Evolutionary conservation across 1,140 invertebrate genomes (phyloP).

Genomic region (Caenorhabditis elegans): DNA sequence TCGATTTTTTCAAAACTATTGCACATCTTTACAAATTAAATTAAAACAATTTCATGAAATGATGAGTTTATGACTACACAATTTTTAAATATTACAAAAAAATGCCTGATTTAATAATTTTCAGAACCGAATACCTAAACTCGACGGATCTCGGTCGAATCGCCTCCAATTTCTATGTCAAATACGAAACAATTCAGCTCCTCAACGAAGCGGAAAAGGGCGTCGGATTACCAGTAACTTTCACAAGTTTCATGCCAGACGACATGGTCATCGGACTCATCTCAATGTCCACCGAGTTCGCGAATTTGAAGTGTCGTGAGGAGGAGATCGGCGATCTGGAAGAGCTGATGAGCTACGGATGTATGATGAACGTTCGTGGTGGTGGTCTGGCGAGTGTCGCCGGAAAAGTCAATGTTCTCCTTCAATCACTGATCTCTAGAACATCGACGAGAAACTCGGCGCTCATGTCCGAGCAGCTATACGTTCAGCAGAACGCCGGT

Average conservation of each 20-base stretch:
- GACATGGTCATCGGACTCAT: slow-evolving; percentile 84
- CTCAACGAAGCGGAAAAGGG: background rate
- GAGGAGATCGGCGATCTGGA: slow-evolving; percentile 91
- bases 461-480: slow-evolving; percentile 55
- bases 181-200: slow-evolving; percentile 81
- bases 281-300: slow-evolving; percentile 87
- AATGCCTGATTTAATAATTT: no score
- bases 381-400: slow-evolving; percentile 83
- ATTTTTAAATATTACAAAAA: no score
- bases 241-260: slow-evolving; percentile 81
- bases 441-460: slow-evolving; percentile 55
- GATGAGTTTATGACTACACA: no score
- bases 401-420: slow-evolving; percentile 94
- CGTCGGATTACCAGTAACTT: slow-evolving; percentile 48
- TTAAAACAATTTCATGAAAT: no score
- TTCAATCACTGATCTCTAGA: slow-evolving; percentile 71
- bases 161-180: slow-evolving; percentile 96
- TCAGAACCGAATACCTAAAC: slow-evolving; percentile 70
- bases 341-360: slow-evolving; percentile 74
- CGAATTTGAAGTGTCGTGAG: slow-evolving; percentile 91
- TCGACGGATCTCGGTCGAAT: slow-evolving; percentile 85
- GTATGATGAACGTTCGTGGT: slow-evolving; percentile 77
- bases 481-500: slow-evolving; percentile 75
- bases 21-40: no score
- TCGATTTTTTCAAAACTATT: no score